Conservation (phyloP, 2,797 vertebrate species). For the Busarellus nigricollis region DNA sequence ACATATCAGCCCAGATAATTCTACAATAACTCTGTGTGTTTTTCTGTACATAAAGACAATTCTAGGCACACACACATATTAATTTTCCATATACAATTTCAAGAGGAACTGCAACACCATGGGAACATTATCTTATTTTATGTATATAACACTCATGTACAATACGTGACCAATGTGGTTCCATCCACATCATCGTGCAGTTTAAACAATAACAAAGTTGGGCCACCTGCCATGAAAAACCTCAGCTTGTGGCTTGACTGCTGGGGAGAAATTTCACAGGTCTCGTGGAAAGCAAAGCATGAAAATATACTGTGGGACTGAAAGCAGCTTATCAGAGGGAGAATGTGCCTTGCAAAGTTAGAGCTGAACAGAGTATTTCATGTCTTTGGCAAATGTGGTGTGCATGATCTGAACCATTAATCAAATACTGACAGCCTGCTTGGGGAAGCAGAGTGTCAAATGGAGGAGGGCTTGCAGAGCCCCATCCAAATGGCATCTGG, state of each 20-base stretch:
- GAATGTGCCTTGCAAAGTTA: constrained; percentile 1
- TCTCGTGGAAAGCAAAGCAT: not conserved
- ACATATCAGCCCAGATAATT: not conserved
- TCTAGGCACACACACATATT: not conserved
- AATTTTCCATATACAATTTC: not conserved
- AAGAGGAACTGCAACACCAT: not conserved
- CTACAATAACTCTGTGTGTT: not conserved
- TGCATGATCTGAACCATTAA: constrained; percentile 43
- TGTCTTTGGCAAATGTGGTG: constrained; percentile 51
- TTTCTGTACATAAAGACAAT: not conserved
- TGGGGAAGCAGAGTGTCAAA: constrained; percentile 32
- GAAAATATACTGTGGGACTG: constrained; percentile 4
- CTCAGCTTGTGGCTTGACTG: not conserved
- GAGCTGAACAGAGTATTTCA: constrained; percentile 6
- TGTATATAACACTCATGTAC: not conserved
- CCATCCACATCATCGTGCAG: not conserved
- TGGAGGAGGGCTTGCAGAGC: not conserved
- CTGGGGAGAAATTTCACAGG: constrained; percentile 51
- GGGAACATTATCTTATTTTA: not conserved
- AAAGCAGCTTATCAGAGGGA: not conserved
- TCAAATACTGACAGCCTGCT: constrained; percentile 24
- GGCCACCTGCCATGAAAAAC: constrained; percentile 43
- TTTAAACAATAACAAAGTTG: constrained; percentile 25
- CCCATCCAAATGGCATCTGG: constrained; percentile 18
- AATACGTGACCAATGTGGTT: constrained; percentile 23